Conservation (phyloP, 2,888 invertebrate species). For the Beris chalybata region DNA sequence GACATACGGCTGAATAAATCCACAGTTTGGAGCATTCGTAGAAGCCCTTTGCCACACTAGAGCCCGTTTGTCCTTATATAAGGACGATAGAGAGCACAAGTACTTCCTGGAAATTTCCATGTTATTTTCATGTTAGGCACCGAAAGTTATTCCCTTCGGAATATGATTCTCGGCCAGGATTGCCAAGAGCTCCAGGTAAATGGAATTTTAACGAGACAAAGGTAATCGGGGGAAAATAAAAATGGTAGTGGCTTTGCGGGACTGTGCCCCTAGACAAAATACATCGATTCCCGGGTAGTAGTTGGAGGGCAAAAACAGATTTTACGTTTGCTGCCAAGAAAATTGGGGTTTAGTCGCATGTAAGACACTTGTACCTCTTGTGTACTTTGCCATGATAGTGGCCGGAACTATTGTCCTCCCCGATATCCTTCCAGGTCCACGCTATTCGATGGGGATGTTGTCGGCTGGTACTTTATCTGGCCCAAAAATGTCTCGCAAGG, state of each 20-base stretch:
- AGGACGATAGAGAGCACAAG: too few relatives aligned
- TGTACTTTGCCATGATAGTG: not conserved
- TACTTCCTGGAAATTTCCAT: too few relatives aligned
- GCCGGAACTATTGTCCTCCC: not conserved
- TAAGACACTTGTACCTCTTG: slow-evolving; percentile 17
- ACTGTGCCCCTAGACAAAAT: not conserved
- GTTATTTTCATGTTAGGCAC: too few relatives aligned
- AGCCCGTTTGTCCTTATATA: too few relatives aligned
- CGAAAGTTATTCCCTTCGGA: too few relatives aligned
- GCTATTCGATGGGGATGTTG: slow-evolving; percentile 4
- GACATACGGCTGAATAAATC: too few relatives aligned
- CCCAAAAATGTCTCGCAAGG: slow-evolving; percentile 27
- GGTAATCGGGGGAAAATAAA: not conserved
- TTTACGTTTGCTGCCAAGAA: slow-evolving; percentile 9
- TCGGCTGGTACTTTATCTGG: slow-evolving; percentile 8
- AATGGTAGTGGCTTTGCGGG: not conserved
- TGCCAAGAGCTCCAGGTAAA: slow-evolving; percentile 1
- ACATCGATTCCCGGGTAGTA: slow-evolving; percentile 8
- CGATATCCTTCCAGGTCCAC: not conserved
- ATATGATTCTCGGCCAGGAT: too few relatives aligned
- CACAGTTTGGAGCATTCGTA: too few relatives aligned
- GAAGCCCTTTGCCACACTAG: too few relatives aligned
- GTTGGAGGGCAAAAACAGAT: slow-evolving; percentile 1
- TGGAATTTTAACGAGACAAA: slow-evolving; percentile 13
- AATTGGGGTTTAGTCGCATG: slow-evolving; percentile 9